Evolutionary conservation across 2,888 invertebrate genomes (phyloP).

Genomic region (Lamellibrachia columna): DNA sequence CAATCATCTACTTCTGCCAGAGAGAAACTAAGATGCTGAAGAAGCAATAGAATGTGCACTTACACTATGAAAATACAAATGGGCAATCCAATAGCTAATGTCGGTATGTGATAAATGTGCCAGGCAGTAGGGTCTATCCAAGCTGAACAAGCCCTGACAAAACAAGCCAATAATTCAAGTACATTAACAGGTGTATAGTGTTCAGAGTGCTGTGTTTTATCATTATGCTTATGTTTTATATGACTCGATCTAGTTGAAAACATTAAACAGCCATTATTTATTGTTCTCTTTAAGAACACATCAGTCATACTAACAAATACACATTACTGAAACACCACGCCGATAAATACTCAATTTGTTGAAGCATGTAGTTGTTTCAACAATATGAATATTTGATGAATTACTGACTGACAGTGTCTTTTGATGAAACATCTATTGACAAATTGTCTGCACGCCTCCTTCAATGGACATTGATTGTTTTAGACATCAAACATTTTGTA

Average conservation of each 20-base stretch:
- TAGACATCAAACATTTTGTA: background rate
- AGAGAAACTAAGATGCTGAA: background rate
- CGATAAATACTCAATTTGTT: too few species aligned
- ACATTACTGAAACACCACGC: too few species aligned
- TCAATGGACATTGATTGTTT: background rate
- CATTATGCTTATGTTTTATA: background rate
- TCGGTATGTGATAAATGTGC: background rate
- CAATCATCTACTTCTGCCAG: background rate
- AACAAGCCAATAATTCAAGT: background rate
- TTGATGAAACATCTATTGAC: background rate
- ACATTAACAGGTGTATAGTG: background rate
- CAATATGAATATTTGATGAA: conserved; percentile 3
- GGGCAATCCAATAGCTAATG: background rate
- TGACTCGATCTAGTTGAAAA: background rate
- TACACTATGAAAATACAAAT: background rate
- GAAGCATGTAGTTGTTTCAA: background rate
- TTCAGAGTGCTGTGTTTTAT: background rate
- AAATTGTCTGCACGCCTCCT: background rate
- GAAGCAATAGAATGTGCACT: too few species aligned
- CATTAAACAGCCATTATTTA: background rate
- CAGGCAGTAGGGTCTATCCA: background rate
- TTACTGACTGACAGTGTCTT: background rate
- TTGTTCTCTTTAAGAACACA: too few species aligned
- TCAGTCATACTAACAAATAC: too few species aligned
- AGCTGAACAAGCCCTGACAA: background rate